Evolutionary conservation across 2,797 vertebrate genomes (phyloP), one percentile per base, ranked within the genome.

Genomic region (Ciconia nigra): DNA sequence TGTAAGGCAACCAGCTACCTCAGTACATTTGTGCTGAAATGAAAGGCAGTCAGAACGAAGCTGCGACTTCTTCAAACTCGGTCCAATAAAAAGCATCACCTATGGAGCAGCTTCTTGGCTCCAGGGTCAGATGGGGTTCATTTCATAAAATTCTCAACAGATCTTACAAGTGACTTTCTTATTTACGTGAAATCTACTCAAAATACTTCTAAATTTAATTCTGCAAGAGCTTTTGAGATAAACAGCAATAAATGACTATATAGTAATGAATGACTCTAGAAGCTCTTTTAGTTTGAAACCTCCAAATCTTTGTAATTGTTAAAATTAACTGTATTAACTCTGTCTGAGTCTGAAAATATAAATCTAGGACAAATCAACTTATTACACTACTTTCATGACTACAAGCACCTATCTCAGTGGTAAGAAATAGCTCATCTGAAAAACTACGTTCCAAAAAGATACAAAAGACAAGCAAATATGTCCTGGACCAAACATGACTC

Each of bases 1-100:
- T 93, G 61, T 87, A 97, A 95, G 65, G 95, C 95, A 85, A 95
- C 86, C 58, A 65, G 55, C 61, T 92, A 92, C 67, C 81, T 96
- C 94, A 80, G 19, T 79, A 83, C 62, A 7, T 83, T 90, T 88
- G 90, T 73, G 58, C 85, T 63, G 94, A 96, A 92, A 82, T 83
- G 72, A 97, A 96, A 95, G 79, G 87, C 80, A 66, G 69, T 42
- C 16, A 9, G 59, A 94, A 57, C 22, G 21, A 85, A 96, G 41
- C 93, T 86, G 51, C 1, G 20, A 81, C 65, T 90, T 81, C 82
- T 74, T 79, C 71, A 94, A 83, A 73, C 22, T 69, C 47, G 9
- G 8, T 44, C 46, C 71, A 81, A 59, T 72, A 93, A 91, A 93
- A 96, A 52, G 70, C 89, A 87, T 95, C 90, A 96, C 37, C 80